Evolutionary conservation across 2,888 invertebrate genomes (phyloP), one percentile per base, ranked within the genome.

Genomic region (Eurytoma californica): DNA sequence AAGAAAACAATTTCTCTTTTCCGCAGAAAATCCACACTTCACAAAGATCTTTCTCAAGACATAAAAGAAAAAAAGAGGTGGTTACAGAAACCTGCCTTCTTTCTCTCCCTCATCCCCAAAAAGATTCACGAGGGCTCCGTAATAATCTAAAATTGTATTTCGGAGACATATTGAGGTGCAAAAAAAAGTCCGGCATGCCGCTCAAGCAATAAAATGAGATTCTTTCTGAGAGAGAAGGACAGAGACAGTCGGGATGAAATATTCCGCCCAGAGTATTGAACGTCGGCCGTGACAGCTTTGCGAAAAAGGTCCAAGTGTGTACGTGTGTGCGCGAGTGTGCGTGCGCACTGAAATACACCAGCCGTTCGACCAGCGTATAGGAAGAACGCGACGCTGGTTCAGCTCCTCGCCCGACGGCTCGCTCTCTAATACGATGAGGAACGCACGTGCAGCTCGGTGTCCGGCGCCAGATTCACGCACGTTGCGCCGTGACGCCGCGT

Each of bases 211-310:
- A 79, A 76, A 75, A 75, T 53, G 72, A 76, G 72, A 79, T 66
- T 55, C 70, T 53, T 60, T 49, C 30, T 18, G 9, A 7, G n/a
- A 63, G 51, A 60, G 67, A 14, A 18, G 24, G 57, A 30, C 47
- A 12, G 69, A 47, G 55, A 69, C 55, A 39, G 65, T 39, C 30
- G 18, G 47, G 69, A 81, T 81, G 79, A 79, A 76, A 76, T 81
- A 79, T 79, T 76, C 65, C 57, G 51, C 16, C 47, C 60, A 49
- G 76, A 76, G 65, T 76, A 81, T 79, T 79, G 81, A 81, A 65
- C 79, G 61, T 69, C 77, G 81, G 20, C 61, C 74, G 77, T 79
- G 81, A 77, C 79, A 79, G 79, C 77, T 79, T 81, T 79, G 81
- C 79, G 77, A 79, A 81, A 81, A 79, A 77, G 72, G 72, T 80